Percentiles rank a stretch among this genome's conserved stretches.
Conservation (phyloP, 2,797 vertebrate species). For the Takifugu rubripes region DNA sequence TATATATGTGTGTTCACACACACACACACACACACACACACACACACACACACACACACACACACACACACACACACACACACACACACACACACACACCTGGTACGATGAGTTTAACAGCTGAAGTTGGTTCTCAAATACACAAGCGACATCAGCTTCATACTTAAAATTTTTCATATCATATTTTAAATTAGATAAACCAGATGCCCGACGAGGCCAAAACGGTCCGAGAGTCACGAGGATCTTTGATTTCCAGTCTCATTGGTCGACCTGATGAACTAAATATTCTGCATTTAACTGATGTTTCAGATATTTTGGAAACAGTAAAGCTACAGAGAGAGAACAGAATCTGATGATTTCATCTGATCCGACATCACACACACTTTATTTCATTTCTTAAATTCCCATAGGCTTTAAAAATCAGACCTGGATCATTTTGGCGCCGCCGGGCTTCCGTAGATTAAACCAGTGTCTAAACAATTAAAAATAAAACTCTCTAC, state of each 20-base stretch:
- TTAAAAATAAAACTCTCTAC: slow-evolving; percentile 45
- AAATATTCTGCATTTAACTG: neutral
- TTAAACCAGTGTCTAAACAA: too few species aligned
- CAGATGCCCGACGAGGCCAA: slow-evolving; percentile 27
- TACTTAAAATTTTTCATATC: slow-evolving; percentile 34
- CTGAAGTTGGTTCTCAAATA: slow-evolving; percentile 31
- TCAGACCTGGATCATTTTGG: too few species aligned
- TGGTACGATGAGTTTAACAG: slow-evolving; percentile 29
- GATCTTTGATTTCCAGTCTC: neutral
- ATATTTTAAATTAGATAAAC: slow-evolving; percentile 13
- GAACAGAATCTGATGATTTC: neutral
- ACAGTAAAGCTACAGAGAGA: neutral
- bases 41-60: too few species aligned
- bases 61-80: too few species aligned
- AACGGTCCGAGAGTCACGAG: slow-evolving; percentile 4
- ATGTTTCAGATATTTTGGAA: neutral
- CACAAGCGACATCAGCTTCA: slow-evolving; percentile 27
- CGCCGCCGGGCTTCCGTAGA: too few species aligned
- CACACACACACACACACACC: neutral
- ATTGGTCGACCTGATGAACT: too few species aligned
- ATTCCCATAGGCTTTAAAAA: too few species aligned
- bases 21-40: too few species aligned
- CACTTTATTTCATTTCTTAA: too few species aligned
- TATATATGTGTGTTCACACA: neutral
- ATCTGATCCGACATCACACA: too few species aligned